phyloP scores from a whole-genome alignment of 1,140 invertebrate genomes.

The Nixonia krombeini region DNA sequence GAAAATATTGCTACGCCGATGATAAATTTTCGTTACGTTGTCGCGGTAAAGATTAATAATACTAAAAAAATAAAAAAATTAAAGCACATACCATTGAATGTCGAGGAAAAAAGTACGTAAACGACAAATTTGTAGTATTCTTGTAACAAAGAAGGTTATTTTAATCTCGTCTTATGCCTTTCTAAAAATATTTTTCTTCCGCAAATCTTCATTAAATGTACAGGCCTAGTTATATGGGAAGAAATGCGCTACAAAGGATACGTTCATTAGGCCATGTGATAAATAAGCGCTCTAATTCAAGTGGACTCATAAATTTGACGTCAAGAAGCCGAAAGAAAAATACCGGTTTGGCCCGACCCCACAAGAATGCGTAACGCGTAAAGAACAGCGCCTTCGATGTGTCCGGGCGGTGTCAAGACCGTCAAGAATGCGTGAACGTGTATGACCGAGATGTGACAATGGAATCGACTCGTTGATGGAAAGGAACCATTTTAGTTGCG shows the following conservation, averaged over 20 bases:
- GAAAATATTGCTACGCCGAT: too few species aligned
- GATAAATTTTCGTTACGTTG: too few species aligned
- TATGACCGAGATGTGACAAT: background rate
- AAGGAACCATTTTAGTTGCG: background rate
- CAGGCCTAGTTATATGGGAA: too few species aligned
- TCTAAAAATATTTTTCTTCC: too few species aligned
- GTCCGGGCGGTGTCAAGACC: background rate
- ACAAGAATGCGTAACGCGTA: slow-evolving; percentile 2
- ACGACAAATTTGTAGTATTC: too few species aligned
- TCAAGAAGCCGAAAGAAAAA: slow-evolving; percentile 11
- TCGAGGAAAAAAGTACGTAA: too few species aligned
- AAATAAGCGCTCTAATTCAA: slow-evolving; percentile 4
- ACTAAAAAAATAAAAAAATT: too few species aligned
- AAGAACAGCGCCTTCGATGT: background rate
- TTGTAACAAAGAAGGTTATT: too few species aligned
- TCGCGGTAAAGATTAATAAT: too few species aligned
- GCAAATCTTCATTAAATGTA: too few species aligned
- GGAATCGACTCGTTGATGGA: background rate
- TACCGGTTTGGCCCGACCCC: background rate
- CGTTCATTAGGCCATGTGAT: slow-evolving; percentile 11
- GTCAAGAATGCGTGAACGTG: background rate
- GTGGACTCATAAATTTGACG: slow-evolving; percentile 1
- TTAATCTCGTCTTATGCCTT: too few species aligned
- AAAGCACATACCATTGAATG: too few species aligned
- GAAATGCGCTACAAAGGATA: slow-evolving; percentile 11